Conservation (phyloP, 1,140 invertebrate genomes). For the Sminthurinus signatus region DNA sequence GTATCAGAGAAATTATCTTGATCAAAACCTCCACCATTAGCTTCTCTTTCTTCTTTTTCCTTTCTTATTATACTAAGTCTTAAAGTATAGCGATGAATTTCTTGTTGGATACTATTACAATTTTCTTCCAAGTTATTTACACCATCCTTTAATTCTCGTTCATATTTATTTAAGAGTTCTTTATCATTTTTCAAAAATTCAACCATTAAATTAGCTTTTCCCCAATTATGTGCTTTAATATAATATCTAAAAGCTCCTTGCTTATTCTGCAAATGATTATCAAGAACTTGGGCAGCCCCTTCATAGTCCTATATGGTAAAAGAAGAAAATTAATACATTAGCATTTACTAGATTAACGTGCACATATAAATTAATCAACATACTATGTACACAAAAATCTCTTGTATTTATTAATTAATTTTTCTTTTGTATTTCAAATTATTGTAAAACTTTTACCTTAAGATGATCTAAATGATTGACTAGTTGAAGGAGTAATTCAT, state of each 20-base stretch:
- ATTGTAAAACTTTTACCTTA: no score
- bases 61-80: constrained; percentile 21
- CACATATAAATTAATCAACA: no score
- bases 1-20: constrained; percentile 37
- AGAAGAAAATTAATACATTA: no score
- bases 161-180: background rate
- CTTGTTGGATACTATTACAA: background rate
- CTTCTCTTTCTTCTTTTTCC: constrained; percentile 18
- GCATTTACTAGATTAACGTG: no score
- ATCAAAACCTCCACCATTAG: constrained; percentile 14
- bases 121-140: constrained; percentile 8
- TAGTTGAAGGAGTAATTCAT: no score
- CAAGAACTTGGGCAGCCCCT: constrained; percentile 25
- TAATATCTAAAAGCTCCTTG: constrained; percentile 19
- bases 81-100: constrained; percentile 12
- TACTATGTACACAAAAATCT: no score
- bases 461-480: no score
- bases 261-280: constrained; percentile 26
- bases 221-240: constrained; percentile 28
- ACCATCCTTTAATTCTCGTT: background rate
- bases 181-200: constrained; percentile 4
- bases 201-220: constrained; percentile 14
- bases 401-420: no score
- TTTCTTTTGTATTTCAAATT: no score
- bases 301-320: constrained; percentile 28